Conservation (phyloP, 2,888 invertebrate genomes). For the Pogonocherus hispidulus region DNA sequence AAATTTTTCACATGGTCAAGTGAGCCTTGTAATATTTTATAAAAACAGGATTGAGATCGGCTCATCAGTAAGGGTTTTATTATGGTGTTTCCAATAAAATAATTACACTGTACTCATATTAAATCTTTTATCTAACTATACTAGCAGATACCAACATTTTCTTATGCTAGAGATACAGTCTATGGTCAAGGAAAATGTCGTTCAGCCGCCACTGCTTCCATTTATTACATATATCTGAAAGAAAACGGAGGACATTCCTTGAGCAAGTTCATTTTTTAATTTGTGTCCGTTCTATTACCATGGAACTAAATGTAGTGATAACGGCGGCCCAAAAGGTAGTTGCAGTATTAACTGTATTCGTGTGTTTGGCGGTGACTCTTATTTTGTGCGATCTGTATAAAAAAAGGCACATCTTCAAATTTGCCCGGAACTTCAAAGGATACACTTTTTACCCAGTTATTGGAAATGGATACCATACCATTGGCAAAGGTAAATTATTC, state of each 20-base stretch:
- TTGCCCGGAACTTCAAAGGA: conserved; percentile 36
- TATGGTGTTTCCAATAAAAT: no score
- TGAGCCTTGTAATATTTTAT: no score
- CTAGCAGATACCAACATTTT: no score
- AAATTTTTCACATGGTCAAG: no score
- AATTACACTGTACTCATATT: no score
- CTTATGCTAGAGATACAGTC: no score
- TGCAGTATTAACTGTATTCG: neutral
- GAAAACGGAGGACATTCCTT: neutral
- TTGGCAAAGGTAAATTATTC: conserved; percentile 39
- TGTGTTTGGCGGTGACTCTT: conserved; percentile 5
- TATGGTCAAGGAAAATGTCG: neutral
- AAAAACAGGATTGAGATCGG: no score
- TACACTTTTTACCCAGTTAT: conserved; percentile 38
- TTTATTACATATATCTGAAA: neutral
- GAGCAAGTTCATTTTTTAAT: neutral
- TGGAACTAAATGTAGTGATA: neutral
- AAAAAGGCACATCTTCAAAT: conserved; percentile 37
- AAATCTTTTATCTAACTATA: no score
- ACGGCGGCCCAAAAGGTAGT: neutral
- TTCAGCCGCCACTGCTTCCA: neutral
- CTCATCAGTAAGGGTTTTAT: no score
- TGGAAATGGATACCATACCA: conserved; percentile 39
- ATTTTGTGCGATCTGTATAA: conserved; percentile 32
- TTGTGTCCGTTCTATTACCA: neutral